Percentiles rank a stretch among this genome's conserved stretches.
phyloP scores from a whole-genome alignment of 1,140 invertebrate genomes.

The Euura lappo region DNA sequence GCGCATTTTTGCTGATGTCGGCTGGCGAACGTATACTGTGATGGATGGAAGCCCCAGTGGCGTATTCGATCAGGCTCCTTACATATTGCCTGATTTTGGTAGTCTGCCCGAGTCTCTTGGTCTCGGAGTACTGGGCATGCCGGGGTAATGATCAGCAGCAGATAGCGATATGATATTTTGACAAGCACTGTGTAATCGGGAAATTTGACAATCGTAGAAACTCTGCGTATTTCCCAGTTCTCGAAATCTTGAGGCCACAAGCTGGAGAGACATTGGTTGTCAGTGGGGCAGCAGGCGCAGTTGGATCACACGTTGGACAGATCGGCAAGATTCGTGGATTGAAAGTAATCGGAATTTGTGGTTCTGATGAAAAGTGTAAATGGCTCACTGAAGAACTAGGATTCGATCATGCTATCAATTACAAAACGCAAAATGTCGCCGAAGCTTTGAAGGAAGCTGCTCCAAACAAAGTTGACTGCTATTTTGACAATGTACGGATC shows the following conservation, averaged over 20 bases:
- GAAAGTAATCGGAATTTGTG: slow-evolving; percentile 66
- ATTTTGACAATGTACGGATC: slow-evolving; percentile 64
- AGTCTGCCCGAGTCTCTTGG: slow-evolving; percentile 65
- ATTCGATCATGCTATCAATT: slow-evolving; percentile 70
- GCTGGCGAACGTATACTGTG: slow-evolving; percentile 65
- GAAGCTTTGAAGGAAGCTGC: slow-evolving; percentile 58
- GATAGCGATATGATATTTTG: neutral
- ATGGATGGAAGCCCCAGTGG: slow-evolving; percentile 30
- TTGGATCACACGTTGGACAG: slow-evolving; percentile 69
- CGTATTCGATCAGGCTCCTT: slow-evolving; percentile 29
- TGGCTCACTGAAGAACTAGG: slow-evolving; percentile 67
- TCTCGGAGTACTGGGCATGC: slow-evolving; percentile 69
- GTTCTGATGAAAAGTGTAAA: slow-evolving; percentile 66
- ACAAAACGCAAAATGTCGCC: slow-evolving; percentile 63
- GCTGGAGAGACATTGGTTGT: slow-evolving; percentile 66
- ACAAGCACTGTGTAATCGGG: neutral
- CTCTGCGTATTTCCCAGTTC: slow-evolving; percentile 70
- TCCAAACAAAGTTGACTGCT: slow-evolving; percentile 63
- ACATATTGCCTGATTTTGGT: slow-evolving; percentile 61
- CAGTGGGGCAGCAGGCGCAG: slow-evolving; percentile 66
- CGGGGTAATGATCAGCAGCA: slow-evolving; percentile 60
- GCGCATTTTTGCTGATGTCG: slow-evolving; percentile 64
- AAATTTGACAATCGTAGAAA: slow-evolving; percentile 52
- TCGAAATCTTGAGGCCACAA: slow-evolving; percentile 65
- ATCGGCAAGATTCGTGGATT: slow-evolving; percentile 67